Evolutionary conservation across 2,888 invertebrate species (phyloP).

Genomic region (Psococerastis gibbosa): DNA sequence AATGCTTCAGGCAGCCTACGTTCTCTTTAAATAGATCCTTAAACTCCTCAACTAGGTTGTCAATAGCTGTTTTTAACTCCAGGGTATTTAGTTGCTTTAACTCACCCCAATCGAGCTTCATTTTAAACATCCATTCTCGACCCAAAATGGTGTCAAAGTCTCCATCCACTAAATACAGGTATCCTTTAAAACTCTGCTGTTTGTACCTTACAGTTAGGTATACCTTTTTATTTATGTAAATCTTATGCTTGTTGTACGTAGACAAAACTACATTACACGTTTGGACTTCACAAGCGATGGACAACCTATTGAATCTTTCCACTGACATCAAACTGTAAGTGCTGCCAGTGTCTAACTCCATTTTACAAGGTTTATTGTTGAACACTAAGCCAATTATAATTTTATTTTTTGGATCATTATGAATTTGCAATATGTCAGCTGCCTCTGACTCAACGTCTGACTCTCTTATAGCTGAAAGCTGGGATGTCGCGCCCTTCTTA

Average conservation of each 20-base stretch:
- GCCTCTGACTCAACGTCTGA: too few relatives aligned
- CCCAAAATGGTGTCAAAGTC: neutral
- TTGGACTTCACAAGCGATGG: neutral
- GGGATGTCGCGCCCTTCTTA: too few relatives aligned
- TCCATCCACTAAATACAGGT: neutral
- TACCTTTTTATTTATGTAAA: neutral
- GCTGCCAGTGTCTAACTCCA: neutral
- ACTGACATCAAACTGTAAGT: neutral
- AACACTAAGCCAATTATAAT: neutral
- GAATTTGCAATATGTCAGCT: too few relatives aligned
- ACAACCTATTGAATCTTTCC: neutral
- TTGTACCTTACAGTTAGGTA: neutral
- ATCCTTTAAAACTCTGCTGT: neutral
- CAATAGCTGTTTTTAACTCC: neutral
- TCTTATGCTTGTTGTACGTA: neutral
- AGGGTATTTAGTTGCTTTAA: neutral
- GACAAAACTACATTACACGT: neutral
- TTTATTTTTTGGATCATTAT: too few relatives aligned
- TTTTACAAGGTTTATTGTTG: neutral
- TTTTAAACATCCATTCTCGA: neutral
- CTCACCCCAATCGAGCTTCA: neutral
- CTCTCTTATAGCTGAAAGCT: too few relatives aligned
- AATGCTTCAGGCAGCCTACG: conserved; percentile 10
- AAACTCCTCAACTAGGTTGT: neutral
- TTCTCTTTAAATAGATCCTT: conserved; percentile 5